phyloP scores from a whole-genome alignment of 53 echinoderm and acorn worm species.

The Patiria pectinifera region DNA sequence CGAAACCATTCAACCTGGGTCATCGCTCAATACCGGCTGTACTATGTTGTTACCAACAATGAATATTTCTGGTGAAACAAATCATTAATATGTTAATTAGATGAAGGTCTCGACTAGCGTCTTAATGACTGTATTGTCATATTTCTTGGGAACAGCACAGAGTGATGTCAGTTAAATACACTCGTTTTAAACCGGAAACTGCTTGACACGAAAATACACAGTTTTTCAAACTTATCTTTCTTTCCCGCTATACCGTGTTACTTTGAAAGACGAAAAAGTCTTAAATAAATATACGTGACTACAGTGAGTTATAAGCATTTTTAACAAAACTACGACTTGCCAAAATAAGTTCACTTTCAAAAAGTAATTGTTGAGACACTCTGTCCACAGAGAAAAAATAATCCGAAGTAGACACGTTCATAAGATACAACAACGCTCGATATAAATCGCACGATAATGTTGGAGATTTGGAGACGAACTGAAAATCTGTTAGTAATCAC shows the following conservation, averaged over 20 bases:
- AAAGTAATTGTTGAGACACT: not conserved
- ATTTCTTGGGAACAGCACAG: too few species aligned
- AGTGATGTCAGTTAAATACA: not conserved
- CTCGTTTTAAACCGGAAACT: not conserved
- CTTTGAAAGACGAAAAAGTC: too few species aligned
- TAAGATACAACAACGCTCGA: too few species aligned
- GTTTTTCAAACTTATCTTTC: too few species aligned
- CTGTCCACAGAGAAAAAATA: too few species aligned
- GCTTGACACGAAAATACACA: not conserved
- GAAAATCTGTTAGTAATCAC: not conserved
- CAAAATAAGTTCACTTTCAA: not conserved
- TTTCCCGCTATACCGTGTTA: too few species aligned
- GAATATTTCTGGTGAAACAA: not conserved
- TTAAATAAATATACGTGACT: too few species aligned
- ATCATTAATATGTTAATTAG: slow-evolving; percentile 43
- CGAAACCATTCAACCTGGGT: slow-evolving; percentile 11
- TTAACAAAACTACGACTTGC: not conserved
- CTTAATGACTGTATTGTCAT: not conserved
- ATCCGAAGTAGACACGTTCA: too few species aligned
- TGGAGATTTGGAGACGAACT: not conserved
- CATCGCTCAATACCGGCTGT: not conserved
- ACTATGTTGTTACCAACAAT: not conserved
- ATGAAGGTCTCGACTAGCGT: not conserved
- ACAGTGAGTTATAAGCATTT: not conserved
- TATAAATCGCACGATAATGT: not conserved